Evolutionary conservation across 2,888 invertebrate species (phyloP).

Genomic region (Homarus gammarus): DNA sequence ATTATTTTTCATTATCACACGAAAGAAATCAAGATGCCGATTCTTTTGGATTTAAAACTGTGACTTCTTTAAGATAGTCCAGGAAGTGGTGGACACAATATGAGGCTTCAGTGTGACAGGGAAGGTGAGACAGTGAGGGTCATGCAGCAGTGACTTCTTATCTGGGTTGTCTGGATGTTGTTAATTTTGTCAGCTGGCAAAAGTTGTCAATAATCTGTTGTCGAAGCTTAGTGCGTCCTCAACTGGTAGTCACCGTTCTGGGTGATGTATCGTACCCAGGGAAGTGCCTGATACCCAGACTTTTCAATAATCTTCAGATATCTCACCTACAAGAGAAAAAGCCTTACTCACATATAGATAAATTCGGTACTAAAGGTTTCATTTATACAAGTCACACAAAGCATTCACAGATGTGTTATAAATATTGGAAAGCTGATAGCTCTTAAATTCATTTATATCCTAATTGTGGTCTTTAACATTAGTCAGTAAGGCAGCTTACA

Average conservation of each 20-base stretch:
- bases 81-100: neutral
- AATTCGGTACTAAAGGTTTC: neutral
- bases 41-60: neutral
- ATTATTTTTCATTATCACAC: neutral
- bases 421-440: no score
- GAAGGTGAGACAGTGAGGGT: neutral
- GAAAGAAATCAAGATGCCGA: neutral
- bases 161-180: neutral
- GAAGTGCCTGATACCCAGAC: conserved; percentile 98
- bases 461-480: no score
- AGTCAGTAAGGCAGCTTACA: no score
- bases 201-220: neutral
- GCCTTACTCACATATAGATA: neutral
- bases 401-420: no score
- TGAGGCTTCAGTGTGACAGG: no score
- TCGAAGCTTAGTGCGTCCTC: conserved; percentile 86
- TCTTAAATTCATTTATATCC: no score
- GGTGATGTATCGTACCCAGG: conserved; percentile 99
- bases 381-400: conserved; percentile 16
- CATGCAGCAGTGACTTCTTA: neutral
- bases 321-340: conserved; percentile 83
- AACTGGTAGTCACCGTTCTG: conserved; percentile 99
- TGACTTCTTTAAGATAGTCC: neutral
- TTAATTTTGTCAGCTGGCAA: neutral
- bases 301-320: conserved; percentile 99